Conservation (phyloP, 2,797 vertebrate genomes). For the Jordanella pulchra region DNA sequence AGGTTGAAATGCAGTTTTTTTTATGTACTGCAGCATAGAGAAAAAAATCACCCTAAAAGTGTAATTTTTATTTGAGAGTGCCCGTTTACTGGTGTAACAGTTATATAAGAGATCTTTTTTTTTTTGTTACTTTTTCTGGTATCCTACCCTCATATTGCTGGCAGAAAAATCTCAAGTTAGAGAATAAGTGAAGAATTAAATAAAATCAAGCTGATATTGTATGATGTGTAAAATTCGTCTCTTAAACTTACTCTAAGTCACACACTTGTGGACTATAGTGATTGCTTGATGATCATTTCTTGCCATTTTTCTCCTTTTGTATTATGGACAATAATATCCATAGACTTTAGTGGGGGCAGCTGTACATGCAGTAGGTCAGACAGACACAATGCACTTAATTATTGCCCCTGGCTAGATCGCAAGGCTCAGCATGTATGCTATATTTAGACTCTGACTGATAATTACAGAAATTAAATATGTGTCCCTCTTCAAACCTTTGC, state of each 20-base stretch:
- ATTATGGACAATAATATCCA: neutral
- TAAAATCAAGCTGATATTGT: neutral
- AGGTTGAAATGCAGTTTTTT: neutral
- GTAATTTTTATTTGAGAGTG: neutral
- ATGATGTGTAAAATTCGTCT: neutral
- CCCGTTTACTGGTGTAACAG: neutral
- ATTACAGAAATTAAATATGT: neutral
- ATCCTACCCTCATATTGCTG: neutral
- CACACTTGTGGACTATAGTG: neutral
- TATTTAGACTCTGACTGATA: slow-evolving; percentile 5
- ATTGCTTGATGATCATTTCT: neutral
- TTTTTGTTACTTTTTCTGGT: neutral
- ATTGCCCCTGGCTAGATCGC: neutral
- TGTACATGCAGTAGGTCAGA: neutral
- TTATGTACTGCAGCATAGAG: too few relatives aligned
- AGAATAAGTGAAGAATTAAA: neutral
- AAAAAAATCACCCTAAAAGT: neutral
- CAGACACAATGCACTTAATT: slow-evolving; percentile 12
- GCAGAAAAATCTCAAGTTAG: neutral
- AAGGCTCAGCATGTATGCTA: neutral
- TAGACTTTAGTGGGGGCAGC: slow-evolving; percentile 1
- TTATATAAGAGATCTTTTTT: neutral
- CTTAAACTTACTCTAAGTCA: neutral
- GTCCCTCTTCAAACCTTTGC: neutral
- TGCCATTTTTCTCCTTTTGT: neutral